phyloP scores from a whole-genome alignment of 2,113 vertebrate species.

The Prunella himalayana region DNA sequence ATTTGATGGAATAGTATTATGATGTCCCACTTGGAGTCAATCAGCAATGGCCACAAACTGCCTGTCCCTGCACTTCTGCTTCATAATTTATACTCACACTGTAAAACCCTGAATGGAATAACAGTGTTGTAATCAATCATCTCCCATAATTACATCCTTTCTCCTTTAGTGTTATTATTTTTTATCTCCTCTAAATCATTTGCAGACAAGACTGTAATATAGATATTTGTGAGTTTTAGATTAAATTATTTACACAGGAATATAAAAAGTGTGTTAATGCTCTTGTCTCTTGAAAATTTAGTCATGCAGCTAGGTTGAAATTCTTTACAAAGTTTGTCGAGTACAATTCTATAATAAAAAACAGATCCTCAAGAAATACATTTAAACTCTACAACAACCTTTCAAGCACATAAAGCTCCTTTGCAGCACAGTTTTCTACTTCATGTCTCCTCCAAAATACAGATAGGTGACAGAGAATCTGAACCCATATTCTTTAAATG shows the following conservation, averaged over 20 bases:
- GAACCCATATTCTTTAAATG: slow-evolving; percentile 33
- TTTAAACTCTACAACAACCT: slow-evolving; percentile 22
- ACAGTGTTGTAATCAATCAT: slow-evolving; percentile 11
- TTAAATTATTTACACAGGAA: slow-evolving; percentile 56
- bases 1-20: background rate
- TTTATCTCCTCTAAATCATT: slow-evolving; percentile 38
- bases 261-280: slow-evolving; percentile 44
- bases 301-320: slow-evolving; percentile 29
- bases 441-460: slow-evolving; percentile 28
- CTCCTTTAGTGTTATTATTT: slow-evolving; percentile 28
- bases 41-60: background rate
- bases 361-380: slow-evolving; percentile 4
- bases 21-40: background rate
- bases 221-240: slow-evolving; percentile 35
- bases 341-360: background rate
- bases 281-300: slow-evolving; percentile 31
- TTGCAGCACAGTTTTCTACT: background rate
- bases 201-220: slow-evolving; percentile 47
- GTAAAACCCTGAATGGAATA: background rate
- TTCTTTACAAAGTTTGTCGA: background rate
- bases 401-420: slow-evolving; percentile 26
- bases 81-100: slow-evolving; percentile 27
- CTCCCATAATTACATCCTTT: background rate
- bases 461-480: slow-evolving; percentile 48
- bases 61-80: background rate